phyloP scores from a whole-genome alignment of 2,888 invertebrate species.

The Autographa gamma region DNA sequence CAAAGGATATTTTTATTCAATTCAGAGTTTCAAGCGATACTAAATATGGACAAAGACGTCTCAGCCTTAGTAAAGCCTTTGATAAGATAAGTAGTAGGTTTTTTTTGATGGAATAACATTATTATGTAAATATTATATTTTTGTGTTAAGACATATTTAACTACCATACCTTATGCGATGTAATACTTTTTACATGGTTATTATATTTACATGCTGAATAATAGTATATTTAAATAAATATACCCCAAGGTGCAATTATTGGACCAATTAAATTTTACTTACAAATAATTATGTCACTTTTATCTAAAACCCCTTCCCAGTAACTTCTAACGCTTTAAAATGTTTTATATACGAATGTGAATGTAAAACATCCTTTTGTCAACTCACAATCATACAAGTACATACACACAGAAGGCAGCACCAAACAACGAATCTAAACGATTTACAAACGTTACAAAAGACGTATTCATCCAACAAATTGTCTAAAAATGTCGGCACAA shows the following conservation, averaged over 20 bases:
- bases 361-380: too few relatives aligned
- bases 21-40: conserved; percentile 18
- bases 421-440: not conserved
- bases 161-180: not conserved
- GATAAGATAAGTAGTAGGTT: conserved; percentile 22
- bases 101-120: not conserved
- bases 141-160: not conserved
- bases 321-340: too few relatives aligned
- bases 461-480: conserved; percentile 26
- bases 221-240: not conserved
- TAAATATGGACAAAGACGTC: conserved; percentile 33
- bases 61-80: conserved; percentile 32
- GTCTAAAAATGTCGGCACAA: conserved; percentile 39
- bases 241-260: conserved; percentile 16
- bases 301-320: too few relatives aligned
- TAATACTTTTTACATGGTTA: not conserved
- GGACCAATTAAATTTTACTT: conserved; percentile 9
- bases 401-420: not conserved
- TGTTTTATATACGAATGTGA: too few relatives aligned
- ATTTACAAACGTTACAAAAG: conserved; percentile 3
- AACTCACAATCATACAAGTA: not conserved
- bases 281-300: not conserved
- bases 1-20: conserved; percentile 31
- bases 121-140: not conserved
- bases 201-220: not conserved